A percentile compares a stretch with the other conserved stretches of the same genome.
Evolutionary conservation across 2,888 invertebrate species (phyloP).

Genomic region (Volucella inanis): DNA sequence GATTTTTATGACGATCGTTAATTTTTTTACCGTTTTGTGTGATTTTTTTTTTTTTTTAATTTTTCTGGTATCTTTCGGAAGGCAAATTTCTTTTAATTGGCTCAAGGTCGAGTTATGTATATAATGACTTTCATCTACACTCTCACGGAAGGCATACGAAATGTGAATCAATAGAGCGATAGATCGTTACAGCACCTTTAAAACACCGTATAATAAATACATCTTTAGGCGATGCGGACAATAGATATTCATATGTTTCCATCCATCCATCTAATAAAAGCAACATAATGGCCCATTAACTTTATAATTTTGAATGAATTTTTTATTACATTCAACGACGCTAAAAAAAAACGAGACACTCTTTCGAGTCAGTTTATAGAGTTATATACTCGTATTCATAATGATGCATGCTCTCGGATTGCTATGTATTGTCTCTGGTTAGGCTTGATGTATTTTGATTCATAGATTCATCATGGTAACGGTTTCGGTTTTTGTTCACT

Average conservation of each 20-base stretch:
- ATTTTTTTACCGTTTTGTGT: slow-evolving; percentile 75
- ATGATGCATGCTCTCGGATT: slow-evolving; percentile 42
- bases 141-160: slow-evolving; percentile 28
- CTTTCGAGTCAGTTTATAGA: too few species aligned
- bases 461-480: slow-evolving; percentile 20
- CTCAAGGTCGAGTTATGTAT: slow-evolving; percentile 62
- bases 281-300: slow-evolving; percentile 66
- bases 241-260: slow-evolving; percentile 2
- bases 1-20: slow-evolving; percentile 77
- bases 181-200: slow-evolving; percentile 20
- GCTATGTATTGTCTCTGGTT: slow-evolving; percentile 33
- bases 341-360: slow-evolving; percentile 8
- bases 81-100: slow-evolving; percentile 65
- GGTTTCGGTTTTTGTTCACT: neutral
- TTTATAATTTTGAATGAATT: slow-evolving; percentile 60
- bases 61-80: slow-evolving; percentile 76
- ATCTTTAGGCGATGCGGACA: neutral
- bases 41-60: slow-evolving; percentile 75
- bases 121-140: slow-evolving; percentile 34
- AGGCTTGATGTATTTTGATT: slow-evolving; percentile 24
- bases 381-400: neutral
- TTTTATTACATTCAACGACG: slow-evolving; percentile 19
- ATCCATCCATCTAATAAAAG: slow-evolving; percentile 54
- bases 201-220: neutral
- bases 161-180: slow-evolving; percentile 44